Conservation (phyloP, 2,888 invertebrate genomes). For the Escarpia spicata region DNA sequence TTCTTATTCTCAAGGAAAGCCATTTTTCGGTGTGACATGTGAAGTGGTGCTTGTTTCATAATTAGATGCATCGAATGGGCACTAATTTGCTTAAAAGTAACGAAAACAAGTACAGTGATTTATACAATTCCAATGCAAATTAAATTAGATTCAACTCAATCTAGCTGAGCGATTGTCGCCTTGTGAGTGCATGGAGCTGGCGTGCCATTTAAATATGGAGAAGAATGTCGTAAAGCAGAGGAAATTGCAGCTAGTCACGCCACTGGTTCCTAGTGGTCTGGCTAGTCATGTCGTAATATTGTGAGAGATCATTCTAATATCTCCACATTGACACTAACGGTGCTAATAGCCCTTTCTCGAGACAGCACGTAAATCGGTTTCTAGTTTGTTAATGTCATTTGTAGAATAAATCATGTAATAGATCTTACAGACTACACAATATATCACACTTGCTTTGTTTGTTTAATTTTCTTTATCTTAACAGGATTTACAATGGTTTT, state of each 20-base stretch:
- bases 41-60: not conserved
- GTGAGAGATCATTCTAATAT: conserved; percentile 4
- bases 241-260: not conserved
- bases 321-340: not conserved
- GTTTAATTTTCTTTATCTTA: not conserved
- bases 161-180: not conserved
- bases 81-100: conserved; percentile 6
- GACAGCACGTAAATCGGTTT: not conserved
- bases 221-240: not conserved
- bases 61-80: not conserved
- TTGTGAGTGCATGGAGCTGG: not conserved
- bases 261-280: not conserved
- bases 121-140: conserved; percentile 10
- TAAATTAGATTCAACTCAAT: conserved; percentile 16
- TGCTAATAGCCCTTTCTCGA: not conserved
- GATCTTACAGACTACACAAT: not conserved
- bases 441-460: not conserved
- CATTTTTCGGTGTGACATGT: not conserved
- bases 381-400: not conserved
- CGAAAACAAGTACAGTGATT: not conserved
- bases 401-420: not conserved
- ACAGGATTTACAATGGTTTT: too few species aligned
- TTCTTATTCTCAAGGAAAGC: not conserved
- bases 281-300: not conserved
- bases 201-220: not conserved